phyloP scores from a whole-genome alignment of 2,113 vertebrate genomes.

The Gorsachius goisagi region DNA sequence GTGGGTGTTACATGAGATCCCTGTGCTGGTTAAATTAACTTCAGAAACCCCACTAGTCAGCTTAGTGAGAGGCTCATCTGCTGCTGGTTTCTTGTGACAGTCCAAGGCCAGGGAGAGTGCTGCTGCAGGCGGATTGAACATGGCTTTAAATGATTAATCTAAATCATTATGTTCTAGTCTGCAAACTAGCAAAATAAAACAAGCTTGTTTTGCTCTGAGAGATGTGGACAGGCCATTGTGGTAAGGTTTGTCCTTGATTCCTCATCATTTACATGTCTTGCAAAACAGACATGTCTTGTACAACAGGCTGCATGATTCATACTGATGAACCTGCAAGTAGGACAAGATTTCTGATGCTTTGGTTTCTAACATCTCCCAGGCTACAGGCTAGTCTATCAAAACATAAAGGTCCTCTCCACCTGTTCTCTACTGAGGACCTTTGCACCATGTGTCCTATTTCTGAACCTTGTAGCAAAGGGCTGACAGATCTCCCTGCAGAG shows the following conservation, averaged over 20 bases:
- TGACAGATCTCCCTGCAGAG: background rate
- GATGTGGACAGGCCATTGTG: background rate
- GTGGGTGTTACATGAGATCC: background rate
- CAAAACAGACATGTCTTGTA: conserved; percentile 13
- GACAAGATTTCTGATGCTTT: background rate
- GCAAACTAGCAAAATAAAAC: conserved; percentile 3
- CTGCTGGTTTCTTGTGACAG: conserved; percentile 20
- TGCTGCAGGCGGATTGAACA: background rate
- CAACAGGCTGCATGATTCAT: conserved; percentile 36
- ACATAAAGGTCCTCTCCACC: background rate
- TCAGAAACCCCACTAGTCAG: background rate
- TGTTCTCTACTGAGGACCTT: background rate
- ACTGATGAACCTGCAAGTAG: conserved; percentile 4
- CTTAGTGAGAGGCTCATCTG: background rate
- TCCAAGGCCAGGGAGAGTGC: background rate
- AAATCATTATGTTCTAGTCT: background rate
- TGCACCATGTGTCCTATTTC: background rate
- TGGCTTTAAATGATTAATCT: conserved; percentile 19
- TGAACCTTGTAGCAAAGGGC: background rate
- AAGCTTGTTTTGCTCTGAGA: background rate
- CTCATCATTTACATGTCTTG: background rate
- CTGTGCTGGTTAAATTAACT: background rate
- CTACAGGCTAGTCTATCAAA: background rate
- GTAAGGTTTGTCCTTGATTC: background rate
- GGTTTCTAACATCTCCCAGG: background rate